Evolutionary conservation across 2,888 invertebrate species (phyloP), one percentile per base, ranked within the genome.

Genomic region (Drosophila pseudotakahashii): DNA sequence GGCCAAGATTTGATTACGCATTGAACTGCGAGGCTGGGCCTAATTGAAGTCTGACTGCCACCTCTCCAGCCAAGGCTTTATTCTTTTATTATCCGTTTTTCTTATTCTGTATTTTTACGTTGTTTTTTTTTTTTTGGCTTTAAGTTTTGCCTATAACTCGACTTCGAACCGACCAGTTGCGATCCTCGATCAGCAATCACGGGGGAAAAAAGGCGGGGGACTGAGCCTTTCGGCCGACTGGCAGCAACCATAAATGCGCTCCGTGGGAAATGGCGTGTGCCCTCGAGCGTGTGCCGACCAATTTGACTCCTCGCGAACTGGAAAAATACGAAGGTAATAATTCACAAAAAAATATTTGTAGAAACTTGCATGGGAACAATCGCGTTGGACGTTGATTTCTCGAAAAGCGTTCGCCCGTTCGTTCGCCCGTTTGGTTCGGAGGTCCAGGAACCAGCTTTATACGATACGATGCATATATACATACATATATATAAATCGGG

Each of bases 271-370:
- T 93, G 92, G 92, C 93, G 93, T 93, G 92, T 93, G 93, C 93
- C 94, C 94, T 93, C 93, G 93, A 94, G 94, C 94, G 93, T 93
- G 93, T 94, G 93, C 92, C 93, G 93, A 91, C 93, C 92, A 92
- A 92, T 92, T 92, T 92, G 91, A 92, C 92, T 93, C 92, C 89
- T 89, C 90, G 90, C 89, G 90, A 89, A 89, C 87, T 90, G 90
- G 80, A 91, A 93, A 93, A 93, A 93, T 93, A 93, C 92, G 90
- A 91, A 90, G 91, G 92, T 87, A 91, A 91, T 92, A 92, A 91
- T 91, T 91, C 91, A 91, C 90, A 89, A 89, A 90, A 85, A 89
- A 86, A 89, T 88, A 87, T 89, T 90, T 89, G 89, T 82, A 90
- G 89, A 90, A 90, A 90, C 89, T 89, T 89, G 90, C 91, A 90